Evolutionary conservation across 2,113 vertebrate genomes (phyloP), one percentile per base, ranked within the genome.

Genomic region (Gymnogyps californianus): DNA sequence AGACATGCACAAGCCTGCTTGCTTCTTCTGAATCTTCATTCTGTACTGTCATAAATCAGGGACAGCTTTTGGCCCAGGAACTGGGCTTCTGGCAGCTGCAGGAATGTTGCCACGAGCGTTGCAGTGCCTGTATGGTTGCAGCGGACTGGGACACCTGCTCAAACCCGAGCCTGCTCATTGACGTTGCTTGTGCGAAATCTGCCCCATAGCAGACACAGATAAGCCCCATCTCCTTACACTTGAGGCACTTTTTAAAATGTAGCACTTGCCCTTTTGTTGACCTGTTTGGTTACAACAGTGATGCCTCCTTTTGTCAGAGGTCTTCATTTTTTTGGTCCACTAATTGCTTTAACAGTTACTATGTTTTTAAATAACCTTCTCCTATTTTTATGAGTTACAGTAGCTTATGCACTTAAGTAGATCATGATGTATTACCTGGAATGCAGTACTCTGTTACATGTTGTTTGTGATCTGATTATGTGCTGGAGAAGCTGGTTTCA

Each of bases 341-440:
- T 14, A 28, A 31, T 44, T 85, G 36, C 49, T 82, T 90, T 69
- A 61, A 57, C 5, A 52, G 59, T 78, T 84, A 26, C 32, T 78
- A 6, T 3, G 6, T 65, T 90, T 82, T 89, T 62, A 90, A 95
- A 75, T 55, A 93, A 95, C 96, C 93, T 96, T 96, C 96, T 96
- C 93, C 95, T 95, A 77, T 82, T 91, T 96, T 44, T 36, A 36
- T 40, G 90, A 57, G 70, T 91, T 89, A 72, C 58, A 89, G 32
- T 87, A 93, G 92, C 89, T 94, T 91, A 93, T 46, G 28, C 28
- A 32, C 67, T 66, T 90, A 95, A 96, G 89, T 49, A 88, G 89
- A 78, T 96, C 71, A 83, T 1, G 4, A 20, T 78, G 81, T 51
- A 91, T 96, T 91, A 95, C 84, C 77, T 93, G 66, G 81, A 93